Evolutionary conservation across 2,797 vertebrate species (phyloP), one percentile per base, ranked within the genome.

Genomic region (Muscicapa comitata): DNA sequence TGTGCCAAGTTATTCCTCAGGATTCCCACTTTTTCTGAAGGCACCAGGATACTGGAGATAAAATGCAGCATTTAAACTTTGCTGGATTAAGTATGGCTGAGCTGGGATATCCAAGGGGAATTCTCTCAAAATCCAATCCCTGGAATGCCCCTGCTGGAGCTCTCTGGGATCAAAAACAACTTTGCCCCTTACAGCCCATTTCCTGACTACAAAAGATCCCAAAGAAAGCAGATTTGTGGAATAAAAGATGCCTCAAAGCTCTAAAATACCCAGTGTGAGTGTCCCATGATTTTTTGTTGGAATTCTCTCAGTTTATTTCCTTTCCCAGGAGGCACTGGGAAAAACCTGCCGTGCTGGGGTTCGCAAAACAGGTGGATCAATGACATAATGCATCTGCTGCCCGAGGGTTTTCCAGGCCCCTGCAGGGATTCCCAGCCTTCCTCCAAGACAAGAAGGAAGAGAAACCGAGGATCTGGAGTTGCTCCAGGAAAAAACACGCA

Each of bases 121-220:
- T 66, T 76, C 23, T 29, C 24, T 51, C 48, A 28, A 37, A 47
- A 75, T 42, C 63, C 47, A 11, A 5, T 31, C 28, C n/a, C 19
- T 8, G 21, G 33, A 65, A 58, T 2, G 11, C 1, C 0, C 17
- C 55, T 0, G 0, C 18, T 0, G 0, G 55, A 54, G 29, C 13
- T 66, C 11, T 65, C 57, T n/a, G 37, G 40, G 35, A n/a, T 48
- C 7, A 3, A 35, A 35, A 40, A 6, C 29, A 13, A 40, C 29
- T 5, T 13, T 33, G 11, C 37, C 29, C 8, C 23, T 26, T 59
- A 33, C 20, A 29, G 35, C n/a, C 17, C 10, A 0, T 47, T 48
- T 68, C 45, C 31, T 28, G 10, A 29, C 51, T 59, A 45, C 67
- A 17, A 24, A 29, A 73, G 3, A 50, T 84, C 33, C 55, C 9